These are phyloP conservation scores for Meghimatium bilineatum DNA, from an alignment of 2,888 invertebrate genomes.

Conservation along the genomic window DNA sequence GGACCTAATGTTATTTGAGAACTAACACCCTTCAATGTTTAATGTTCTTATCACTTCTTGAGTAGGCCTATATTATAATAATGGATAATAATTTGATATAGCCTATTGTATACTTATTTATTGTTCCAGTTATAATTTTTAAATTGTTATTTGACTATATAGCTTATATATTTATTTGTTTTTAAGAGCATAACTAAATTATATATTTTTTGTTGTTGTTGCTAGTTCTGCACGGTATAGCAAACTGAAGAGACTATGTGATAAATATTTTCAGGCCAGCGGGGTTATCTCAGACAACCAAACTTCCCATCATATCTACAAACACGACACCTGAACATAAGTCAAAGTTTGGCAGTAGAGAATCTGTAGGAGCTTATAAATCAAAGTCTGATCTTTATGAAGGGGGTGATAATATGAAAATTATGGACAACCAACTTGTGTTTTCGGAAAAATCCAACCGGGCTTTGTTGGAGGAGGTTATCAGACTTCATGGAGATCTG, in stretches of 20 bases:
- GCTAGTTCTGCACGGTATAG: too few species aligned
- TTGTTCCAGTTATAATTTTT: too few species aligned
- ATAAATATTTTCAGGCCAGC: constrained; percentile 21
- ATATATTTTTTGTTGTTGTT: too few species aligned
- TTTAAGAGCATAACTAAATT: too few species aligned
- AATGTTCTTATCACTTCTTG: too few species aligned
- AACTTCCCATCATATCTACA: constrained; percentile 35
- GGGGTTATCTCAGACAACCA: constrained; percentile 15
- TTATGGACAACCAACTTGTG: constrained; percentile 56
- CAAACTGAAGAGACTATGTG: neutral
- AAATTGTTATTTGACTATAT: neutral
- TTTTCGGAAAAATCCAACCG: constrained; percentile 76
- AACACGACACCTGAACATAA: constrained; percentile 46
- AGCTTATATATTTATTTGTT: neutral
- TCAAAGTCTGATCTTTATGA: constrained; percentile 55
- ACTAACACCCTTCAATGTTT: too few species aligned
- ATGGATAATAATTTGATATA: too few species aligned
- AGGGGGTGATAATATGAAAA: constrained; percentile 66
- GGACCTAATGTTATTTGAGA: too few species aligned
- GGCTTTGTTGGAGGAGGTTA: constrained; percentile 76
- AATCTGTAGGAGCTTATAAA: constrained; percentile 36
- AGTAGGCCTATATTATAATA: too few species aligned
- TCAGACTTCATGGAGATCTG: constrained; percentile 74
- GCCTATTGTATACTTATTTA: too few species aligned
- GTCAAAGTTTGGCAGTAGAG: constrained; percentile 11